These are phyloP conservation scores for Tragelaphus eurycerus DNA, from an alignment of 2,797 vertebrate genomes.

Conservation along the genomic window DNA sequence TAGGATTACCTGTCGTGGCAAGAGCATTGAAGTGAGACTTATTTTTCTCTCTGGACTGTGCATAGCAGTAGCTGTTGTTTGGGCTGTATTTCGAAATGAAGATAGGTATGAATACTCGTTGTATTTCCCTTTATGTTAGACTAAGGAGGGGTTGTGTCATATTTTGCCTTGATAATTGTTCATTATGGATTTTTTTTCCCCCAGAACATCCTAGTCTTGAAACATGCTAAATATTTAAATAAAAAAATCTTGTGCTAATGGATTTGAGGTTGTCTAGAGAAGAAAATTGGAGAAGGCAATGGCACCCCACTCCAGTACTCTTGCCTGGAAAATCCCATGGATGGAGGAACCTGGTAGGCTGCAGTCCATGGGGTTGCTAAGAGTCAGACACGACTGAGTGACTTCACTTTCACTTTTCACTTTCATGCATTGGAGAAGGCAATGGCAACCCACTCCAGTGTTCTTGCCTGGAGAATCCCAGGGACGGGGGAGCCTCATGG, in stretches of 20 bases:
- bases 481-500: too few species aligned
- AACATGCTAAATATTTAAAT: slow-evolving; percentile 24
- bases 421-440: too few species aligned
- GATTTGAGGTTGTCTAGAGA: slow-evolving; percentile 4
- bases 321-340: too few species aligned
- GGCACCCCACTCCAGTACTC: too few species aligned
- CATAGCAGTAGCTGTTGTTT: slow-evolving; percentile 87
- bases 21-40: slow-evolving; percentile 88
- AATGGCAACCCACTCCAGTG: too few species aligned
- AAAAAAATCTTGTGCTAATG: neutral
- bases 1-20: slow-evolving; percentile 86
- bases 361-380: too few species aligned
- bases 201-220: neutral
- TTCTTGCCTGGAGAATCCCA: too few species aligned
- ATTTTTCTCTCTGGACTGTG: slow-evolving; percentile 90
- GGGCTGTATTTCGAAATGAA: slow-evolving; percentile 96
- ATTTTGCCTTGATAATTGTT: slow-evolving; percentile 4
- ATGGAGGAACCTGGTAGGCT: too few species aligned
- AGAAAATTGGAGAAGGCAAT: neutral
- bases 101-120: slow-evolving; percentile 87
- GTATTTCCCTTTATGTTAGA: slow-evolving; percentile 64
- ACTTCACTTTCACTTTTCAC: too few species aligned
- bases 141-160: slow-evolving; percentile 29
- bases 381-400: too few species aligned
- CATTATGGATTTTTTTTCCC: neutral